Base-by-base conservation (phyloP, 2,113 vertebrate species). In the Dermatemys mawii region DNA sequence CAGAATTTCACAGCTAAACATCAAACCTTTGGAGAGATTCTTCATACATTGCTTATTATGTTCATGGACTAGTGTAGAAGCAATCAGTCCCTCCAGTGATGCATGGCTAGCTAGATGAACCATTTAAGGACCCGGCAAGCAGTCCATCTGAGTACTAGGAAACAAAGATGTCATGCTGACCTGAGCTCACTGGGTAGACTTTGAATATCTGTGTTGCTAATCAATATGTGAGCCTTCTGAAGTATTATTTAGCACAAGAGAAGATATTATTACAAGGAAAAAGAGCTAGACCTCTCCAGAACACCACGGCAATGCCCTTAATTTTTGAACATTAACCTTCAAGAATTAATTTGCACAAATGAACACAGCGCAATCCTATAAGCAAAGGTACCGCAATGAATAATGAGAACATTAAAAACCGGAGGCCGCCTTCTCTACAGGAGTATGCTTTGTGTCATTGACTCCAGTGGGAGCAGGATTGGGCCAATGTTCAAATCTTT, bases 101-200 rank as follows among this genome's bases (percentile, higher is more conserved):
- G 29, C 22, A 35, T 3, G 0, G 70, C 87, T n/a, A 14, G 1
- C 1, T 38, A 32, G 76, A 44, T 2, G 48, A n/a, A 29, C 60
- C 5, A 2, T 12, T 17, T 41, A 44, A 1, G 13, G 89, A 46
- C 12, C 48, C 38, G 4, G 53, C 54, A 21, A 38, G 81, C 81
- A 29, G 53, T 55, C 81, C 38, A 32, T 54, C 41, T 57, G 51
- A 44, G n/a, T 44, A 29, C 81, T 46, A 50, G 81, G 54, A 82
- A 3, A 2, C 0, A 44, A 86, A 76, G 60, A 3, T 0, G 0
- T 0, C 0, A 2, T 2, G 27, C 60, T 44, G 78, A 48, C 22
- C 76, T 54, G 46, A 0, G 4, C 5, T 57, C 32, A 44, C n/a
- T 1, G 8, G 12, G 8, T 17, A 9, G 26, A 4, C 2, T 51